A percentile compares a stretch with the other conserved stretches of the same genome.
phyloP scores from a whole-genome alignment of 2,113 vertebrate species.

The Regulus satrapa region DNA sequence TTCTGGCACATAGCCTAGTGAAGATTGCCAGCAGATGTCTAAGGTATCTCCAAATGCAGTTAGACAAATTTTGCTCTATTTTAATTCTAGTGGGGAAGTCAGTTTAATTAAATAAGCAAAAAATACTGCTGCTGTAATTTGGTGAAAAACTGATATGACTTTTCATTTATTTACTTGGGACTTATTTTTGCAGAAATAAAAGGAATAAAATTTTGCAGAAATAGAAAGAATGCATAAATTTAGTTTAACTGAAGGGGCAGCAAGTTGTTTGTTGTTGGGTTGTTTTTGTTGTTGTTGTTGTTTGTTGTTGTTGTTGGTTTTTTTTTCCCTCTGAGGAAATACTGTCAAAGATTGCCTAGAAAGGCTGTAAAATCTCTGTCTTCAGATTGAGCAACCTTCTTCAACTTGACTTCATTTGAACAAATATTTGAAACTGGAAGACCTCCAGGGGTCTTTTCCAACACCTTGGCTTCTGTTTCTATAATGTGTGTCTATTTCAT shows the following conservation, averaged over 20 bases:
- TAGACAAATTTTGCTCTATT: neutral
- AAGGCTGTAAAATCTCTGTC: neutral
- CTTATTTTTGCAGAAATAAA: neutral
- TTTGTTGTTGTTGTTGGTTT: too few species aligned
- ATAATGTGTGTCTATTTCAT: neutral
- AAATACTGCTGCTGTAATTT: neutral
- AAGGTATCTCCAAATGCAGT: neutral
- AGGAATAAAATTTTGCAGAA: neutral
- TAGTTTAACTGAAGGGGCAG: neutral
- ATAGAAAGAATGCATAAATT: neutral
- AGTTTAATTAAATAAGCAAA: neutral
- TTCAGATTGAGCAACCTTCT: neutral
- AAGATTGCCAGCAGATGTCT: neutral
- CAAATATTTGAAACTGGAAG: neutral
- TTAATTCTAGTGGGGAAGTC: neutral
- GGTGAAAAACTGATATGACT: neutral
- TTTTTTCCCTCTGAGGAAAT: neutral
- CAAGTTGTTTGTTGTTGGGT: rapidly evolving
- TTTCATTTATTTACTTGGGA: neutral
- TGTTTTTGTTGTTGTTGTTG: too few species aligned
- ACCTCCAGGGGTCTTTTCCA: neutral
- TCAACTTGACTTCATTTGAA: neutral
- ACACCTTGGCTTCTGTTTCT: neutral
- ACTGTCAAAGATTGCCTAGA: neutral
- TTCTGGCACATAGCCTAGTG: neutral